Percentiles rank a stretch among this genome's conserved stretches.
These are phyloP conservation scores for Tricholaema leucomelas DNA, from an alignment of 2,113 vertebrate species.

Conservation along the genomic window DNA sequence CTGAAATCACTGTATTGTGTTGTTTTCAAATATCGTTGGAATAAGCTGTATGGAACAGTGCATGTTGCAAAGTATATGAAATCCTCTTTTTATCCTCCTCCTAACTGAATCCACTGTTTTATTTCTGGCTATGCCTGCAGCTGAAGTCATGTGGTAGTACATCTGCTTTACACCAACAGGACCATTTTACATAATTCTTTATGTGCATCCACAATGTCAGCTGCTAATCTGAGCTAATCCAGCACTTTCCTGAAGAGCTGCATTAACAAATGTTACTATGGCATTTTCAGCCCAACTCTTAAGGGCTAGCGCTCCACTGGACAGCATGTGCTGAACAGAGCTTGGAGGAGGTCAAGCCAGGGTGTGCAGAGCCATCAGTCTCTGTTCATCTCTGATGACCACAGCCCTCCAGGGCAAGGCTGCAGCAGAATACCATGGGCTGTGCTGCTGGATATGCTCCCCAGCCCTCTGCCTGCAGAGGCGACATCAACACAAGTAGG, in stretches of 20 bases:
- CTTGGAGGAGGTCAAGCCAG: not conserved
- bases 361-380: not conserved
- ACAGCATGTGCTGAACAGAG: accelerated
- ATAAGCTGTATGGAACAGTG: not conserved
- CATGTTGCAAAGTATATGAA: not conserved
- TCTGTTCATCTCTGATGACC: not conserved
- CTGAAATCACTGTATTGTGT: not conserved
- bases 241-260: conserved; percentile 20
- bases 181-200: conserved; percentile 51
- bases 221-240: conserved; percentile 39
- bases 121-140: conserved; percentile 23
- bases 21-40: not conserved
- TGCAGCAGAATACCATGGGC: not conserved
- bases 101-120: not conserved
- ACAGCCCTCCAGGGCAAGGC: not conserved
- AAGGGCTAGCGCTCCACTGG: not conserved
- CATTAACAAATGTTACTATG: not conserved
- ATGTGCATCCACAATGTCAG: not conserved
- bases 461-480: not conserved
- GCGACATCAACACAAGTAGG: not conserved
- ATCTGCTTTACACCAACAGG: conserved; percentile 31
- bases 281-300: conserved; percentile 1
- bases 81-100: not conserved
- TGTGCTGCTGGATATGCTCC: not conserved
- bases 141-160: conserved; percentile 32